These are phyloP conservation scores for Caenorhabditis brenneri DNA, from an alignment of 1,140 invertebrate species.

Conservation along the genomic window DNA sequence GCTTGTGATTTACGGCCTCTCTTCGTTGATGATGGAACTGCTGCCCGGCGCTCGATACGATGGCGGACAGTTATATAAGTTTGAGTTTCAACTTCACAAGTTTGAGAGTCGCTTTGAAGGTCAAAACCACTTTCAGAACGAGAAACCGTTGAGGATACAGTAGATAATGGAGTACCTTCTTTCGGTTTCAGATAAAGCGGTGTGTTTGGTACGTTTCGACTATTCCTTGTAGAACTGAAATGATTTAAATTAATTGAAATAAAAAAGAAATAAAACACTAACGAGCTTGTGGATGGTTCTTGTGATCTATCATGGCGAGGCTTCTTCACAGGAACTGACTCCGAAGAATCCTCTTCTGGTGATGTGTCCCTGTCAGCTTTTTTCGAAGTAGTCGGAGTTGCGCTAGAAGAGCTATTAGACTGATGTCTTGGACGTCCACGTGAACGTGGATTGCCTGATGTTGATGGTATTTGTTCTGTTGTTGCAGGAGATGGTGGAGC, in stretches of 20 bases:
- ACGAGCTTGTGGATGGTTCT: neutral
- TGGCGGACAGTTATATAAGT: conserved; percentile 1
- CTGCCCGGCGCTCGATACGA: neutral
- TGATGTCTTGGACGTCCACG: too few relatives aligned
- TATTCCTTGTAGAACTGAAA: neutral
- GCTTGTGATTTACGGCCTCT: too few relatives aligned
- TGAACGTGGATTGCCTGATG: too few relatives aligned
- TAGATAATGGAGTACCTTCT: neutral
- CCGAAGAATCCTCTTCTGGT: neutral
- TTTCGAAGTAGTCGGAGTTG: neutral
- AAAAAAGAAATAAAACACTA: too few relatives aligned
- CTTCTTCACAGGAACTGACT: neutral
- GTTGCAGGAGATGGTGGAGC: too few relatives aligned
- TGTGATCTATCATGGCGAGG: neutral
- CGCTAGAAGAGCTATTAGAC: too few relatives aligned
- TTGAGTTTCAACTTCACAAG: neutral
- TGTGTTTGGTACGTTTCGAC: neutral
- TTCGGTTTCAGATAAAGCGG: neutral
- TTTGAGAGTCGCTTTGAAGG: neutral
- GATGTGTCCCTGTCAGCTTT: neutral
- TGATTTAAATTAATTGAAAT: too few relatives aligned
- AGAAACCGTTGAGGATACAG: neutral
- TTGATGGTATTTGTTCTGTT: too few relatives aligned
- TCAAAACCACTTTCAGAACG: neutral
- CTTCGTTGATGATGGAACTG: too few relatives aligned